phyloP scores from a whole-genome alignment of 1,140 invertebrate genomes.

The Drosophila pruinosa region DNA sequence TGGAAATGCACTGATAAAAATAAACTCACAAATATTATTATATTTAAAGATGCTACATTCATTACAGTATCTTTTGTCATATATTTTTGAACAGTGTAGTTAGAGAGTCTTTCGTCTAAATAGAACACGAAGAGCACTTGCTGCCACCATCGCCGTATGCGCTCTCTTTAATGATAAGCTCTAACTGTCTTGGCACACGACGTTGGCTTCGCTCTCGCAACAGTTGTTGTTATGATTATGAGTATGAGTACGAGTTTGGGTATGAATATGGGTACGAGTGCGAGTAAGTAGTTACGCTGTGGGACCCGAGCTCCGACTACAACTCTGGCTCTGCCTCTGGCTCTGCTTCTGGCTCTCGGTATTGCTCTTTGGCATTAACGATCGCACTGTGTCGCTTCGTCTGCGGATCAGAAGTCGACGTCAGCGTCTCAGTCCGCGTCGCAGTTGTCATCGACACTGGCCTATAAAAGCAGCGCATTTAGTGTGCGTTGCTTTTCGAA shows the following conservation, averaged over 20 bases:
- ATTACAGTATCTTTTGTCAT: not conserved
- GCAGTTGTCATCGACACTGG: not conserved
- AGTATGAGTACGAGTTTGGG: not conserved
- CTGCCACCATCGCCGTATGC: not conserved
- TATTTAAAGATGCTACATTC: too few relatives aligned
- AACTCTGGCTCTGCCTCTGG: not conserved
- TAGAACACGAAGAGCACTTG: slow-evolving; percentile 9
- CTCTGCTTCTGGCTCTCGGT: not conserved
- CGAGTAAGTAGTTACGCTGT: not conserved
- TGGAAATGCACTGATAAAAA: not conserved
- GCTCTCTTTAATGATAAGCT: slow-evolving; percentile 30
- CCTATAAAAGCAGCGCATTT: slow-evolving; percentile 79
- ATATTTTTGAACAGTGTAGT: not conserved
- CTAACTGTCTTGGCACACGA: slow-evolving; percentile 17
- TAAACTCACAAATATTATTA: too few relatives aligned
- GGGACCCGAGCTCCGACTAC: not conserved
- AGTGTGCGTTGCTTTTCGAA: slow-evolving; percentile 70
- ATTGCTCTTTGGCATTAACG: slow-evolving; percentile 68
- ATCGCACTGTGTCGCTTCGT: slow-evolving; percentile 45
- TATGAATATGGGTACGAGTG: not conserved
- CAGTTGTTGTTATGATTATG: not conserved
- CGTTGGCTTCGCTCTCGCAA: not conserved
- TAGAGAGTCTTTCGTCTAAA: slow-evolving; percentile 1
- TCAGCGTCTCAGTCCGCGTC: not conserved
- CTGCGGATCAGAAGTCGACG: slow-evolving; percentile 25